Base-by-base conservation (phyloP, 1,140 invertebrate genomes). In the Apis laboriosa region DNA sequence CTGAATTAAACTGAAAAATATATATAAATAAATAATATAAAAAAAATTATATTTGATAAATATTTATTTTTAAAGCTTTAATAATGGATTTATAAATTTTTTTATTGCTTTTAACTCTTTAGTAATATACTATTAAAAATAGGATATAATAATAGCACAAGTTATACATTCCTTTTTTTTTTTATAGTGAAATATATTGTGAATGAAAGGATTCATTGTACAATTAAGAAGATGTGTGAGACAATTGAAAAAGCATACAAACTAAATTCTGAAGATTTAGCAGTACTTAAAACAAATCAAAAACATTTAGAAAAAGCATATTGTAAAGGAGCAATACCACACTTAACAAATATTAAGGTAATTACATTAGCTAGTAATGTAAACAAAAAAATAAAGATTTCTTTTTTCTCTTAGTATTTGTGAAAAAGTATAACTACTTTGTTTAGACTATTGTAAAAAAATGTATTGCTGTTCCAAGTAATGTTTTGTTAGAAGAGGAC, bases 401-500 rank as follows among this genome's bases (percentile, higher is more conserved):
- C 58, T 53, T 43, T 70, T 21, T 74, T 64, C 1, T 1, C 34
- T 43, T 19, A 67, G 13, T 43, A 68, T 55, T 12, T 70, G 15
- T 67, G 56, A 28, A 34, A 9, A 67, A 15, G 60, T 53, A 43
- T 82, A 19, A 64, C 11, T 56, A 34, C 64, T 73, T 73, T 67
- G 56, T 78, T 64, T 64, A 93, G 92, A 88, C 86, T 80, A 75
- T 75, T 21, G 76, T 92, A 11, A 84, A 90, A 51, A 91, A 90
- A 83, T 90, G 87, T 28, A 86, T 93, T 63, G 55, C 77, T 56
- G 77, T 93, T 21, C 92, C 92, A 9, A 66, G 80, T 51, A 89
- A 92, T 75, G 77, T 93, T 77, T 75, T 93, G 63, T 76, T 92
- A 12, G 84, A 92, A 1, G 91, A 92, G 55, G 92, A 93, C 71